A percentile compares a stretch with the other conserved stretches of the same genome.
phyloP scores from a whole-genome alignment of 2,797 vertebrate genomes.

The Coracias cyanogaster region DNA sequence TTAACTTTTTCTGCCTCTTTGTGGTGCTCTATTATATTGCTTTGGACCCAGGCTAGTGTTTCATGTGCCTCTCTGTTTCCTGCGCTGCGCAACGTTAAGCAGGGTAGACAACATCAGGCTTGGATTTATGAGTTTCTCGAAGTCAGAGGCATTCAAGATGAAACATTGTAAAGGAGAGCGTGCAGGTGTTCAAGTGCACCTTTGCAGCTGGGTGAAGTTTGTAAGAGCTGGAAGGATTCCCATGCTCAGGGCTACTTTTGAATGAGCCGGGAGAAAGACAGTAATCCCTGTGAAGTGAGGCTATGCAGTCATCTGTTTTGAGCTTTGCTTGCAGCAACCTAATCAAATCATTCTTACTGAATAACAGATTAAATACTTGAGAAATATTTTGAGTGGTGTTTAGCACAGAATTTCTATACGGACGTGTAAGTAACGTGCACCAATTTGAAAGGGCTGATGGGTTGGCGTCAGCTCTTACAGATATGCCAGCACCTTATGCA shows the following conservation, averaged over 20 bases:
- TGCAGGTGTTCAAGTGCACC: rapidly evolving
- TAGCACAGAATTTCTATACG: background rate
- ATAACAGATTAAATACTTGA: background rate
- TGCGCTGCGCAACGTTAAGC: background rate
- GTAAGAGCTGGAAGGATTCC: background rate
- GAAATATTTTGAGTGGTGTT: background rate
- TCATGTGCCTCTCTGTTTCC: background rate
- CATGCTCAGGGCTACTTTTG: background rate
- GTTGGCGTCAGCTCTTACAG: background rate
- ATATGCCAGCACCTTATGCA: background rate
- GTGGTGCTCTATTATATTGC: background rate
- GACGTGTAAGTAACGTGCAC: background rate
- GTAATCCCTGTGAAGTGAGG: background rate
- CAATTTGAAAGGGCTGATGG: background rate
- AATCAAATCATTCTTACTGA: background rate
- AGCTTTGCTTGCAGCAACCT: background rate
- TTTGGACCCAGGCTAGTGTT: background rate
- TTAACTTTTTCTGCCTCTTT: background rate
- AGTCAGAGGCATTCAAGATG: background rate
- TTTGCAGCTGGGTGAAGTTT: background rate
- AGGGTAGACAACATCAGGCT: background rate
- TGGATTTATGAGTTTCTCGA: background rate
- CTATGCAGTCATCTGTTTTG: background rate
- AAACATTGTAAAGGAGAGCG: background rate
- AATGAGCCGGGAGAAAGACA: background rate